Evolutionary conservation across 2,113 vertebrate genomes (phyloP).

Genomic region (Mus spicilegus): DNA sequence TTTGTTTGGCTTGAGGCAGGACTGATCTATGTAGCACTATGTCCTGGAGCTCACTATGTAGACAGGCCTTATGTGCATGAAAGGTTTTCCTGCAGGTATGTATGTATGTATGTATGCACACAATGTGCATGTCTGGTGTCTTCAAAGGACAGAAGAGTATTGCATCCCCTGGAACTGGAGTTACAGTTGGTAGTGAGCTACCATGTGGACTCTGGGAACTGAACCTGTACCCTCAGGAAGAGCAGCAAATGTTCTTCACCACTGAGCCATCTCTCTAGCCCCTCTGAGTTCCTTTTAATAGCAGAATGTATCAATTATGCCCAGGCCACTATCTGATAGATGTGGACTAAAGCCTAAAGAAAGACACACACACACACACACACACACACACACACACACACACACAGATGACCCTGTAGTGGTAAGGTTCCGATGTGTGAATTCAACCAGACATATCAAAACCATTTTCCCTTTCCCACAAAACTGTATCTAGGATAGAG

Average conservation of each 20-base stretch:
- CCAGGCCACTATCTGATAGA: background rate
- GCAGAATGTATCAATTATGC: background rate
- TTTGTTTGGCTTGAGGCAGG: background rate
- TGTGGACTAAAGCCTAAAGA: background rate
- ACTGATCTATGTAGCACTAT: background rate
- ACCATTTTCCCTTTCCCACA: background rate
- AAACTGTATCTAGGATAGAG: background rate
- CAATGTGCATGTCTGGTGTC: background rate
- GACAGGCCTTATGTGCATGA: background rate
- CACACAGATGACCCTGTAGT: background rate
- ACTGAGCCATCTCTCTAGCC: background rate
- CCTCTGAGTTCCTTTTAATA: background rate
- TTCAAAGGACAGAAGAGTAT: background rate
- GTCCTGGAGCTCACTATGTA: background rate
- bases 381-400: accelerated
- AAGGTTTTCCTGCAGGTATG: background rate
- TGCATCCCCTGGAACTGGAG: background rate
- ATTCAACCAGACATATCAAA: background rate
- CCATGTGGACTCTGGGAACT: background rate
- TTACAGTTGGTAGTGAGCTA: background rate
- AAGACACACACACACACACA: accelerated
- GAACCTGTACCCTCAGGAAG: background rate
- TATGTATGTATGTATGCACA: background rate
- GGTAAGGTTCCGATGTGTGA: background rate
- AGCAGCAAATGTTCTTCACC: background rate